Conservation (phyloP, 2,797 vertebrate species). For the Gymnopithys bicolor region DNA sequence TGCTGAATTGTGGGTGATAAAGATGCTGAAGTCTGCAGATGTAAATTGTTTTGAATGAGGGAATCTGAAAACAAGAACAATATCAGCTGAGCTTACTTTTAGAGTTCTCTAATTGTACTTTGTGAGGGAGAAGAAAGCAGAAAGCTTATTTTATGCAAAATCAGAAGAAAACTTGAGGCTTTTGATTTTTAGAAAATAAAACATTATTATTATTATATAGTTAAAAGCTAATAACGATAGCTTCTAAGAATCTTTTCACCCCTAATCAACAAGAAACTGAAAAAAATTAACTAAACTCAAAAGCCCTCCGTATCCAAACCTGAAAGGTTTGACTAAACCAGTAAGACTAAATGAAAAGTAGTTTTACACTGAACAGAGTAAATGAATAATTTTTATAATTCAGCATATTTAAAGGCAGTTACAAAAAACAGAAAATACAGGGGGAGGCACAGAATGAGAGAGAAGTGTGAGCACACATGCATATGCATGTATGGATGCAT, state of each 20-base stretch:
- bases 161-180: neutral
- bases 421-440: neutral
- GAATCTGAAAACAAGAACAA: slow-evolving; percentile 28
- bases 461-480: neutral
- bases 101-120: slow-evolving; percentile 10
- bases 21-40: slow-evolving; percentile 39
- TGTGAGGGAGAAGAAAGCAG: neutral
- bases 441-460: accelerated
- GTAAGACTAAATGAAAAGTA: neutral
- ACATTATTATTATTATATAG: neutral
- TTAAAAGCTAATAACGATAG: slow-evolving; percentile 34
- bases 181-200: neutral
- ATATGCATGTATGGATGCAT: no score
- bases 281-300: neutral
- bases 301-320: neutral
- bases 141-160: slow-evolving; percentile 21
- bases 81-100: slow-evolving; percentile 3
- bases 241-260: neutral
- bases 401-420: neutral
- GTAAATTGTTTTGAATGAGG: slow-evolving; percentile 42
- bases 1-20: slow-evolving; percentile 43
- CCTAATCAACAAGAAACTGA: neutral
- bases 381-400: neutral
- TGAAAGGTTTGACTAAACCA: neutral
- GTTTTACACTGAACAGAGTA: slow-evolving; percentile 12